Evolutionary conservation across 2,113 vertebrate genomes (phyloP), one percentile per base, ranked within the genome.

Genomic region (Notothenia coriiceps): DNA sequence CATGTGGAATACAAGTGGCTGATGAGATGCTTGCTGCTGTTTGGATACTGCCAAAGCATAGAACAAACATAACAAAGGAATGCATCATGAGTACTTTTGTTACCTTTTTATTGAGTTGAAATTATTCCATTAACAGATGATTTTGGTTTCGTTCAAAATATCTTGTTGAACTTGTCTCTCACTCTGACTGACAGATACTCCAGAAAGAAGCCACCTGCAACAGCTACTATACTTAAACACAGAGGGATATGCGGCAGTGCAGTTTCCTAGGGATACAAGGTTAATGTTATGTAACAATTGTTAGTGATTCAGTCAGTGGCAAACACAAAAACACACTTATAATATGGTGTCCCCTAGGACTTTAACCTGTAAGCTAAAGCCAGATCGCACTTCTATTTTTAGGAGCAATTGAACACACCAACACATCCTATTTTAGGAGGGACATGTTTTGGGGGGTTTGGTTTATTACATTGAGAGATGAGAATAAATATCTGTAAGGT

Each of bases 271-370:
- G 47, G 70, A 91, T 92, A 93, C 87, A 75, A 84, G 82, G 77
- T 87, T 86, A 86, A 84, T 81, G 65, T 92, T 91, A 88, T 62
- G 73, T 91, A 90, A 93, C 61, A 10, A 81, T 75, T 73, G 74
- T 82, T 82, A 71, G 78, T 87, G 76, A 90, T 78, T 83, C 60
- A 83, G 70, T 72, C 69, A 25, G 59, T 51, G 57, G 76, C 64
- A 62, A 33, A 44, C 73, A 43, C 65, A 50, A n/a, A n/a, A n/a
- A n/a, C 68, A 65, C 25, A 62, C 35, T 56, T 40, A 72, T 75
- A 57, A 44, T 70, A 40, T 13, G 46, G 52, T 68, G 73, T 84
- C 82, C 84, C 66, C 63, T 54, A 73, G 81, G 73, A 87, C 49
- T 49, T 40, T 73, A 82, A 86, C 88, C 88, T 88, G 82, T 82